Conservation (phyloP, 2,113 vertebrate species). For the Narcine bancroftii region DNA sequence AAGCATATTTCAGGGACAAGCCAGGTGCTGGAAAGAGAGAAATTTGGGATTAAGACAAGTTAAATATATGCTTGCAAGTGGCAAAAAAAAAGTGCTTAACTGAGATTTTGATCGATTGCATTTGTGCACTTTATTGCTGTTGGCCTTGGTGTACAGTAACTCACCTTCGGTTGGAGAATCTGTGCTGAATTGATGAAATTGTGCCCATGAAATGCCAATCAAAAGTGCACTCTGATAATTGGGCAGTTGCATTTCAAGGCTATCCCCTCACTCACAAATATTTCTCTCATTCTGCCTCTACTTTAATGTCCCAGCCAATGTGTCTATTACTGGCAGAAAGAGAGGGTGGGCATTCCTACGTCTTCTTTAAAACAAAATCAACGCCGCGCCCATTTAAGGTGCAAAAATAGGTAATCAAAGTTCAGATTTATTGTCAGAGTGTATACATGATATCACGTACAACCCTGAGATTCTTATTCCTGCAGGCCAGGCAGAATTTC, state of each 20-base stretch:
- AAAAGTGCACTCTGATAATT: not conserved
- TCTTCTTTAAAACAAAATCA: not conserved
- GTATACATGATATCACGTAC: too few species aligned
- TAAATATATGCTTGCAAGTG: not conserved
- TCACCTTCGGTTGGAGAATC: not conserved
- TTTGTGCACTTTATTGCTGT: not conserved
- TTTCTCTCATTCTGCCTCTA: not conserved
- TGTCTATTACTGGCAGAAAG: not conserved
- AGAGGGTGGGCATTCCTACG: not conserved
- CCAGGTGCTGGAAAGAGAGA: not conserved
- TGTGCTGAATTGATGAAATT: not conserved
- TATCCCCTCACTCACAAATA: not conserved
- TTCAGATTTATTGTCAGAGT: too few species aligned
- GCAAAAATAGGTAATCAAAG: not conserved
- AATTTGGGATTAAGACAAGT: constrained; percentile 2
- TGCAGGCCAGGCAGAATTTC: too few species aligned
- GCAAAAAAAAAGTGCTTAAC: not conserved
- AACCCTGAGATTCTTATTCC: too few species aligned
- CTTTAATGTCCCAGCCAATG: not conserved
- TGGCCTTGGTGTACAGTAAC: not conserved
- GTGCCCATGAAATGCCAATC: not conserved
- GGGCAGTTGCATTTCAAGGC: not conserved
- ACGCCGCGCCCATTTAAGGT: not conserved
- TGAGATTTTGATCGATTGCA: not conserved
- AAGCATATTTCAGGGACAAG: not conserved